phyloP scores from a whole-genome alignment of 2,113 vertebrate species.

The Peromyscus californicus region DNA sequence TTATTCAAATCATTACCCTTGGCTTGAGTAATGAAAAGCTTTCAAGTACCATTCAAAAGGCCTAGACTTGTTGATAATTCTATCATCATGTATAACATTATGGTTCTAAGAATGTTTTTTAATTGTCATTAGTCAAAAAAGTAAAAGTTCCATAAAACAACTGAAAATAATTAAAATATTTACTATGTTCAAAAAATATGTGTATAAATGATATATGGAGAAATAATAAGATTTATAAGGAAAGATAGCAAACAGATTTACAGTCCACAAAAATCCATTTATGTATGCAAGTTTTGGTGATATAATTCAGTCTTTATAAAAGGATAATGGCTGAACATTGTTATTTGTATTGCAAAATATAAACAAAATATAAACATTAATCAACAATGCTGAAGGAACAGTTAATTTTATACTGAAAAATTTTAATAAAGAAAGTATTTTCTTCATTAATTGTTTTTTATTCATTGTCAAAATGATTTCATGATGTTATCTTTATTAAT shows the following conservation, averaged over 20 bases:
- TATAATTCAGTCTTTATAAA: background rate
- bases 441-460: conserved; percentile 2
- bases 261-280: background rate
- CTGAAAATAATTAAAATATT: background rate
- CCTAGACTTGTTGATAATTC: background rate
- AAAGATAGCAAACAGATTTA: background rate
- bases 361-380: background rate
- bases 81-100: background rate
- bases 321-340: background rate
- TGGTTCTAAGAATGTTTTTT: background rate
- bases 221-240: background rate
- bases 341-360: background rate
- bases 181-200: background rate
- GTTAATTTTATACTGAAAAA: background rate
- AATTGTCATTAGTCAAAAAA: background rate
- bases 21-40: background rate
- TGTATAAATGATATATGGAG: background rate
- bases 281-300: background rate
- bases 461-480: background rate
- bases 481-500: background rate
- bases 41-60: background rate
- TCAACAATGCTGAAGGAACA: background rate
- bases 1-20: background rate
- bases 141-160: background rate
- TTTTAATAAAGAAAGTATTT: background rate